Evolutionary conservation across 2,888 invertebrate genomes (phyloP).

Genomic region (Patella pellucida): DNA sequence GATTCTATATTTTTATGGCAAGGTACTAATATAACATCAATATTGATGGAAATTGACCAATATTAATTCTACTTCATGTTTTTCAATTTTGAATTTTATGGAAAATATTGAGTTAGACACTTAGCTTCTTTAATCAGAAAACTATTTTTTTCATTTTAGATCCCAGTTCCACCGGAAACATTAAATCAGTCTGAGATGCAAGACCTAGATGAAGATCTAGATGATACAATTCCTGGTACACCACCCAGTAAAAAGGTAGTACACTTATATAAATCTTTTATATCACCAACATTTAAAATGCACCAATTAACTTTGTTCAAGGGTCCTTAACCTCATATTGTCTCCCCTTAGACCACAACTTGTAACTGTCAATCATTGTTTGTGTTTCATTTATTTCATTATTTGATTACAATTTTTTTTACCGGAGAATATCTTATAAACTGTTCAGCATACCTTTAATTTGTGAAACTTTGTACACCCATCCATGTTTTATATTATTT

Average conservation of each 20-base stretch:
- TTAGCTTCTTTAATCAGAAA: too few species aligned
- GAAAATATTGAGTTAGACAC: too few species aligned
- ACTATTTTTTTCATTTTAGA: too few species aligned
- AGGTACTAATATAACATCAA: too few species aligned
- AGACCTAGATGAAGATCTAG: slow-evolving; percentile 49
- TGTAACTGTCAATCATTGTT: background rate
- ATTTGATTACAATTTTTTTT: background rate
- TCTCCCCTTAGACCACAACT: background rate
- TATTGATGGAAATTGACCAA: too few species aligned
- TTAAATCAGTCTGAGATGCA: slow-evolving; percentile 1
- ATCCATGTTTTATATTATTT: too few species aligned
- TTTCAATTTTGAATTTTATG: too few species aligned
- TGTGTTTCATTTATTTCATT: background rate
- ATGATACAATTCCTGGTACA: slow-evolving; percentile 76
- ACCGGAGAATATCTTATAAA: background rate
- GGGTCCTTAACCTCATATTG: too few species aligned
- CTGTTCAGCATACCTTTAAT: background rate
- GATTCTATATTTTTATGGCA: too few species aligned
- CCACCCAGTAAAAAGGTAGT: slow-evolving; percentile 75
- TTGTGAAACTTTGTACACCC: too few species aligned
- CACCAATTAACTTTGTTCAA: background rate
- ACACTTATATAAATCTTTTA: background rate
- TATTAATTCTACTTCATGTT: too few species aligned
- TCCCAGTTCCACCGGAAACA: background rate
- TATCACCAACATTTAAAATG: background rate